Evolutionary conservation across 1,140 invertebrate genomes (phyloP).

Genomic region (Lysiphlebus fabarum): DNA sequence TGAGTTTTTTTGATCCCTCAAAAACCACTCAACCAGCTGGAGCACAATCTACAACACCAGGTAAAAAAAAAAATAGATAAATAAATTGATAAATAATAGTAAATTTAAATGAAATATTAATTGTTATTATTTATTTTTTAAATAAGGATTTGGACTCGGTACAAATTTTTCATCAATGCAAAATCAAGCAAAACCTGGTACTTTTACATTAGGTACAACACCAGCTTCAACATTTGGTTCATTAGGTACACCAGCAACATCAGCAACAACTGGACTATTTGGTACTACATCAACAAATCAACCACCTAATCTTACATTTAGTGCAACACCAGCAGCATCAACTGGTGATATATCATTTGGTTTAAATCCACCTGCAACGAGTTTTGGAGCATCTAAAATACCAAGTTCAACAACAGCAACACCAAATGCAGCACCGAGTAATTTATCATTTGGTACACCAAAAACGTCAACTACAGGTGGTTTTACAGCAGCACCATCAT

Average conservation of each 20-base stretch:
- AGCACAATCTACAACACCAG: no score
- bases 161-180: slow-evolving; percentile 18
- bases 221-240: slow-evolving; percentile 5
- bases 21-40: no score
- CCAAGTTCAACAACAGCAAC: neutral
- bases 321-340: slow-evolving; percentile 6
- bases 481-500: no score
- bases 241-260: neutral
- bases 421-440: neutral
- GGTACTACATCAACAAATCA: slow-evolving; percentile 16
- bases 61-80: no score
- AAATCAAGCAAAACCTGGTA: slow-evolving; percentile 20
- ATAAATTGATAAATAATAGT: no score
- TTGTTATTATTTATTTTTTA: no score
- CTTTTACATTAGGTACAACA: slow-evolving; percentile 12
- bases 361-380: slow-evolving; percentile 4
- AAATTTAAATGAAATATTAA: no score
- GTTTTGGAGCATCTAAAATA: neutral
- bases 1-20: no score
- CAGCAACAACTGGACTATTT: neutral
- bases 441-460: neutral
- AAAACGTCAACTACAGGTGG: slow-evolving; percentile 3
- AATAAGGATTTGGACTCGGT: no score
- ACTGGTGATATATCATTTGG: neutral
- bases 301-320: neutral